Evolutionary conservation across 2,113 vertebrate genomes (phyloP).

Genomic region (Forbesichthys papilliferus): DNA sequence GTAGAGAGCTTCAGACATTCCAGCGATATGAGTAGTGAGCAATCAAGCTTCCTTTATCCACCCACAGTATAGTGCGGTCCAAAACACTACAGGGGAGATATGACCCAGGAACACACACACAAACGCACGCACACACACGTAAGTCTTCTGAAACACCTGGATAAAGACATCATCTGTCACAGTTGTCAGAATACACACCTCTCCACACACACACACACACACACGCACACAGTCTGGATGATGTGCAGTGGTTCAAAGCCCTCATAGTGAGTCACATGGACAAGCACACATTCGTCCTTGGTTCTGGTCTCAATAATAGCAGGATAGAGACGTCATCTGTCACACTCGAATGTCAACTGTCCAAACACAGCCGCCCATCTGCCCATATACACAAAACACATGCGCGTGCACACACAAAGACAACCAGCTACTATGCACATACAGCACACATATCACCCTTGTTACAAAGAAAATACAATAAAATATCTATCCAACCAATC

Average conservation of each 20-base stretch:
- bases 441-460: no score
- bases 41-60: slow-evolving; percentile 50
- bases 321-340: slow-evolving; percentile 68
- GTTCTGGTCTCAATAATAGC: slow-evolving; percentile 57
- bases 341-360: slow-evolving; percentile 58
- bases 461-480: no score
- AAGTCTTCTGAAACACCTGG: slow-evolving; percentile 63
- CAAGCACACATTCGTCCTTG: slow-evolving; percentile 54
- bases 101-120: slow-evolving; percentile 62
- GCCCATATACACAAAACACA: slow-evolving; percentile 22
- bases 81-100: slow-evolving; percentile 64
- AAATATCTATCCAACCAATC: no score
- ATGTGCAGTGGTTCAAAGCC: no score
- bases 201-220: slow-evolving; percentile 35
- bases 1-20: slow-evolving; percentile 68
- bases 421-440: neutral
- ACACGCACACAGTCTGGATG: slow-evolving; percentile 9
- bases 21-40: slow-evolving; percentile 67
- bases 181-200: slow-evolving; percentile 55
- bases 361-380: slow-evolving; percentile 55
- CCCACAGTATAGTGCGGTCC: slow-evolving; percentile 62
- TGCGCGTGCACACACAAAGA: neutral
- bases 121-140: slow-evolving; percentile 16
- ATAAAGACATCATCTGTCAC: slow-evolving; percentile 79
- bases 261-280: slow-evolving; percentile 51